Evolutionary conservation across 2,797 vertebrate species (phyloP), one percentile per base, ranked within the genome.

Genomic region (Rousettus madagascariensis): DNA sequence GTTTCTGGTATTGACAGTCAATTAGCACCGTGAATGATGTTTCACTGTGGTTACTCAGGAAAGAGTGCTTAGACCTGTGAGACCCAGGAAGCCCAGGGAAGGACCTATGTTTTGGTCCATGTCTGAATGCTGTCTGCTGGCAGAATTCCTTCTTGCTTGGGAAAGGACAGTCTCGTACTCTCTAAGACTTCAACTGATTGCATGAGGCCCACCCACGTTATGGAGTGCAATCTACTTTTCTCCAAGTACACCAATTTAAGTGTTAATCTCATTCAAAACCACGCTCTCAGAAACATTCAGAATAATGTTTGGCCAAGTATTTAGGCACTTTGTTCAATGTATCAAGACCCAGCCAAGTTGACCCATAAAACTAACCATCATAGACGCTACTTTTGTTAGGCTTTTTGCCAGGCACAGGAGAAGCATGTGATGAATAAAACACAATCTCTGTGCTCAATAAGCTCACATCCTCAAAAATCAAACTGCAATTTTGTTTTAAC

Each of bases 61-160:
- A 28, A 5, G 12, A 28, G 10, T 7, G 2, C 17, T 9, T 4
- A 33, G 7, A 10, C 11, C 13, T 16, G n/a, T 3, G 9, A 59
- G 41, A 69, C n/a, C 36, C 19, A 6, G 43, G 71, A 89, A 46
- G 51, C n/a, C 24, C 6, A 51, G n/a, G 24, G 26, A 65, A 51
- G 12, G 63, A 26, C 3, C 26, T 12, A 28, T 16, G 3, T 15
- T 16, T 8, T 5, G 24, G 13, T 5, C 41, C 72, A 66, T 24
- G 46, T n/a, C 11, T 4, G 49, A 77, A 53, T 13, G 8, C 46
- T 65, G 20, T 41, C 26, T 53, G 33, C 26, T 59, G 28, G 7
- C 2, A 55, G 75, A 38, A 53, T 30, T 53, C 61, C 46, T 33
- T 57, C 49, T 79, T 20, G 22, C 38, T 59, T 4, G 57, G 11